phyloP scores from a whole-genome alignment of 2,113 vertebrate species.

The Epinephelus moara region DNA sequence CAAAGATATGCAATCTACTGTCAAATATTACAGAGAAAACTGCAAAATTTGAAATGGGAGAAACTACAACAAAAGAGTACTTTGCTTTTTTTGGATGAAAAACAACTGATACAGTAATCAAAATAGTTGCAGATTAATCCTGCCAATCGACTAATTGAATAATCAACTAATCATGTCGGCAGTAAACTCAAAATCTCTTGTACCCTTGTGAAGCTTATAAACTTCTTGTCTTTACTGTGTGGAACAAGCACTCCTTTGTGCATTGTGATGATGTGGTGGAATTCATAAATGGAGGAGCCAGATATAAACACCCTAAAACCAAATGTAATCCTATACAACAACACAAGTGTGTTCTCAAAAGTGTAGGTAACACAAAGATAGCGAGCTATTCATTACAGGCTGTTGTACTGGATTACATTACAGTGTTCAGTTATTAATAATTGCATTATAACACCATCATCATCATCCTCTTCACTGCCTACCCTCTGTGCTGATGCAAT shows the following conservation, averaged over 20 bases:
- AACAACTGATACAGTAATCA: not conserved
- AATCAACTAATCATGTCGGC: not conserved
- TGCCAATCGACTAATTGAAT: not conserved
- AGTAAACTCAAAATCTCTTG: not conserved
- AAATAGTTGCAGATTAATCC: not conserved
- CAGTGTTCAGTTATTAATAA: no score
- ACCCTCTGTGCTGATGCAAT: conserved; percentile 95
- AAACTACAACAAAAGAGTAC: not conserved
- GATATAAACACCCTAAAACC: not conserved
- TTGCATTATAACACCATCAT: not conserved
- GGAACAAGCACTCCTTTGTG: not conserved
- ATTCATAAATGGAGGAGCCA: no score
- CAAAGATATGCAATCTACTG: not conserved
- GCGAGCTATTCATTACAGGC: not conserved
- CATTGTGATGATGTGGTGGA: not conserved
- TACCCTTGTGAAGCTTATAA: not conserved
- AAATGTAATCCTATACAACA: not conserved
- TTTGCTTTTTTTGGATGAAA: not conserved
- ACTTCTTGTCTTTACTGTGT: not conserved
- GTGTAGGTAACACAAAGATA: not conserved
- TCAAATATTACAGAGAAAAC: not conserved
- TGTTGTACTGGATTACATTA: not conserved
- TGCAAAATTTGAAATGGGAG: not conserved
- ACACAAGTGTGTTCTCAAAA: not conserved
- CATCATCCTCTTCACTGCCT: conserved; percentile 6